Evolutionary conservation across 1,140 invertebrate species (phyloP).

Genomic region (Papilio polytes): DNA sequence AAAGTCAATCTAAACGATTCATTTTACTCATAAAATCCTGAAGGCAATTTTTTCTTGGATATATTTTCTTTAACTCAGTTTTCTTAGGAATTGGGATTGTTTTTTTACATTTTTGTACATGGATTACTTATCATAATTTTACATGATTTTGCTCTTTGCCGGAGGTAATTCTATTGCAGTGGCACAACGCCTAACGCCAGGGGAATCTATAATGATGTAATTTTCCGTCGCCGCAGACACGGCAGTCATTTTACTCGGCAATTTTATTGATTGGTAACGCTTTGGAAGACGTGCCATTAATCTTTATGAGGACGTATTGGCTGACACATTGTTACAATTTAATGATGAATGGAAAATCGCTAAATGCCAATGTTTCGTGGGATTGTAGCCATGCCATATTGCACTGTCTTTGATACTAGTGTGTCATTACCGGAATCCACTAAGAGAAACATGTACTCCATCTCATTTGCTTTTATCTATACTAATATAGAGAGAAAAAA

Average conservation of each 20-base stretch:
- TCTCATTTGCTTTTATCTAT: too few relatives aligned
- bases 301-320: conserved; percentile 16
- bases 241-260: conserved; percentile 20
- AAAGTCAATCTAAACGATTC: too few relatives aligned
- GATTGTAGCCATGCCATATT: too few relatives aligned
- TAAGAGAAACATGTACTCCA: too few relatives aligned
- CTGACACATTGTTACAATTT: background rate
- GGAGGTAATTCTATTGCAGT: background rate
- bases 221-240: conserved; percentile 2
- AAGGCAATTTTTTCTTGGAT: too few relatives aligned
- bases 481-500: too few relatives aligned
- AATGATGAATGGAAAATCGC: background rate
- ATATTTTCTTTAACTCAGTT: background rate
- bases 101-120: background rate
- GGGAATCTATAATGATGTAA: conserved; percentile 15
- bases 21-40: too few relatives aligned
- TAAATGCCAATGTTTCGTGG: background rate
- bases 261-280: conserved; percentile 14
- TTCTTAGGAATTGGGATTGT: background rate
- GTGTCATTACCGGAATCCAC: too few relatives aligned
- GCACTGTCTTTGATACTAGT: too few relatives aligned
- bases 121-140: background rate
- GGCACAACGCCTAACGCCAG: background rate
- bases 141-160: conserved; percentile 6
- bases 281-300: conserved; percentile 15